These are phyloP conservation scores for Macrocentrus cingulum DNA, from an alignment of 1,140 invertebrate genomes.

Conservation along the genomic window DNA sequence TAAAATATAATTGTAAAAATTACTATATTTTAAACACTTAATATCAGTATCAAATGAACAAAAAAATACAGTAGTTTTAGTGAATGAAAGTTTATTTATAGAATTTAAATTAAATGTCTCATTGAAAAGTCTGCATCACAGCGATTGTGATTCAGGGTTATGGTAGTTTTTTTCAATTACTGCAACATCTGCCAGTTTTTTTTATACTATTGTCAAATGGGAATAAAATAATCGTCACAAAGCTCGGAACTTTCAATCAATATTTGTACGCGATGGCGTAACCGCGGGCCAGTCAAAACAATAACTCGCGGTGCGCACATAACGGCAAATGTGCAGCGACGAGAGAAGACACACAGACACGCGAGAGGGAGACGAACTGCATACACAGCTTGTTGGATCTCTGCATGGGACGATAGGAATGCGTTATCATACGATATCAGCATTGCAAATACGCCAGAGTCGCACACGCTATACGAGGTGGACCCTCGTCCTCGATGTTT, in stretches of 20 bases:
- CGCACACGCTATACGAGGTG: conserved; percentile 32
- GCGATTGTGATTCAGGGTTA: too few species aligned
- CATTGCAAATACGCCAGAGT: conserved; percentile 41
- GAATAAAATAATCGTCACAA: background rate
- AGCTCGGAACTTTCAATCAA: conserved; percentile 28
- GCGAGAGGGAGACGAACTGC: background rate
- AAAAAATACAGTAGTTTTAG: too few species aligned
- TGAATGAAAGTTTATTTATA: too few species aligned
- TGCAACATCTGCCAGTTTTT: too few species aligned
- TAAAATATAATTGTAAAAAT: too few species aligned
- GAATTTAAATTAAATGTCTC: too few species aligned
- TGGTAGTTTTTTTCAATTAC: too few species aligned
- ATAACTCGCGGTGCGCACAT: conserved; percentile 33
- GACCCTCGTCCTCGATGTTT: conserved; percentile 25
- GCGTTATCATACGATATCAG: conserved; percentile 48
- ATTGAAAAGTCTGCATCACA: too few species aligned
- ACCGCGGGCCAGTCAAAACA: conserved; percentile 31
- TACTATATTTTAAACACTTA: too few species aligned
- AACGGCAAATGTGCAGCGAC: conserved; percentile 33
- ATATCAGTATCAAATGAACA: too few species aligned
- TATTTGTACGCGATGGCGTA: conserved; percentile 24
- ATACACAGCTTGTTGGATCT: conserved; percentile 4
- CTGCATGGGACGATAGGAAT: conserved; percentile 39
- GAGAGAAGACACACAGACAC: background rate
- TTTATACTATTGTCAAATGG: too few species aligned